Percentiles rank a stretch among this genome's conserved stretches.
Evolutionary conservation across 1,140 invertebrate genomes (phyloP).

Genomic region (Drosophila neocordata): DNA sequence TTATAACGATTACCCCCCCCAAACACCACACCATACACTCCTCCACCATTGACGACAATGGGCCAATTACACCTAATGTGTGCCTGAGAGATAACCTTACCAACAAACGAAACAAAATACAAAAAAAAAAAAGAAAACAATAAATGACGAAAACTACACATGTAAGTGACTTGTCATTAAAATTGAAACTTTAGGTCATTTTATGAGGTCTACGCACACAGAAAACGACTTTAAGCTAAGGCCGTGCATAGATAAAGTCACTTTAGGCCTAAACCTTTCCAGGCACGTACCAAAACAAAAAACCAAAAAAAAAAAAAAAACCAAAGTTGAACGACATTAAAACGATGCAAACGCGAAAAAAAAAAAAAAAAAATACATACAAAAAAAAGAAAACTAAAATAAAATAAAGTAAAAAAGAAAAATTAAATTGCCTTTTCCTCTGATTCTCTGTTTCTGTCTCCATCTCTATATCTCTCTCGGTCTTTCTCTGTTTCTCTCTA

Average conservation of each 20-base stretch:
- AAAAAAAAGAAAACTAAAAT: too few relatives aligned
- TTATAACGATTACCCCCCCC: too few relatives aligned
- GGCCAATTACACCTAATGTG: constrained; percentile 1
- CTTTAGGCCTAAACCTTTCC: constrained; percentile 32
- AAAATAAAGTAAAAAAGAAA: too few relatives aligned
- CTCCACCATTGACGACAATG: not conserved
- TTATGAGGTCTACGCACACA: constrained; percentile 51
- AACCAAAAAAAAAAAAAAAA: constrained; percentile 28
- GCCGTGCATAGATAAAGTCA: constrained; percentile 57
- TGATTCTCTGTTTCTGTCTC: constrained; percentile 3
- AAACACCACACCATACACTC: not conserved
- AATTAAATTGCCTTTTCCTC: constrained; percentile 29
- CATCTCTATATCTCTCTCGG: not conserved
- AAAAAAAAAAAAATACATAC: not conserved
- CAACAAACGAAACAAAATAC: not conserved
- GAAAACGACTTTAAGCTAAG: constrained; percentile 18
- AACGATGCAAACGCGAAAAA: constrained; percentile 14
- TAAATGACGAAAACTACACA: constrained; percentile 21
- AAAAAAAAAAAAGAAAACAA: too few relatives aligned
- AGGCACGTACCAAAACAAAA: constrained; percentile 59
- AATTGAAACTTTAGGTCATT: constrained; percentile 73
- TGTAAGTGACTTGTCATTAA: constrained; percentile 77
- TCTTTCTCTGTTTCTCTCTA: too few relatives aligned
- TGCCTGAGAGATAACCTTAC: constrained; percentile 8
- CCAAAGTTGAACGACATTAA: constrained; percentile 70